Base-by-base conservation (phyloP, 2,113 vertebrate genomes). In the Gymnorhina tibicen region DNA sequence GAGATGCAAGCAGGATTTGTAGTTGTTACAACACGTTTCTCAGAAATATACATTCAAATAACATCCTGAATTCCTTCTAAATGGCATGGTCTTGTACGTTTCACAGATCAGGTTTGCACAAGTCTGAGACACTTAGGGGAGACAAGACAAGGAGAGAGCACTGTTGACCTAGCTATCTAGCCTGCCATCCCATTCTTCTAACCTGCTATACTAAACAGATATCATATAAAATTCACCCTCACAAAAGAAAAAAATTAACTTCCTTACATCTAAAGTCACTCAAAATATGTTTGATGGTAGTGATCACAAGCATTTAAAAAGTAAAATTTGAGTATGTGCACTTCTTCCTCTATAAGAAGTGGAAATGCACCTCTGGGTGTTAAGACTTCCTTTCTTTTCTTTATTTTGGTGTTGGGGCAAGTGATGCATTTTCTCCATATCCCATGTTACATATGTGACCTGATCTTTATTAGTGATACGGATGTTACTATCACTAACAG, bases 201-300 rank as follows among this genome's bases (percentile, higher is more conserved):
- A 42, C 20, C 7, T 0, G 0, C 22, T 27, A 50, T n/a, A 49
- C 1, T 39, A 59, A 85, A 67, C 4, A 87, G 28, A 32, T 16
- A 52, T 23, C 3, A 46, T 32, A 35, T 8, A 69, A 53, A 81
- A 87, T 44, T 75, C 32, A 53, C 6, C 28, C 44, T 52, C 10
- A 37, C 9, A 13, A 49, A 73, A 53, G 17, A 52, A 5, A 50
- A 49, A 66, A 27, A 22, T 2, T 55, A 20, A 41, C 11, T 32
- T 50, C 7, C 44, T 88, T 68, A 26, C 4, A 39, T 35, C 10
- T 64, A 16, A 76, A 55, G 6, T 58, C 32, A 58, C 26, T 70
- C 18, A 73, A 70, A 90, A 85, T 58, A 32, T 44, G 3, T 55
- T 66, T 70, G 22, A 55, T 22, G 49, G 7, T 22, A 52, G 6